These are phyloP conservation scores for Eremophila alpestris DNA, from an alignment of 2,797 vertebrate genomes.

Conservation along the genomic window DNA sequence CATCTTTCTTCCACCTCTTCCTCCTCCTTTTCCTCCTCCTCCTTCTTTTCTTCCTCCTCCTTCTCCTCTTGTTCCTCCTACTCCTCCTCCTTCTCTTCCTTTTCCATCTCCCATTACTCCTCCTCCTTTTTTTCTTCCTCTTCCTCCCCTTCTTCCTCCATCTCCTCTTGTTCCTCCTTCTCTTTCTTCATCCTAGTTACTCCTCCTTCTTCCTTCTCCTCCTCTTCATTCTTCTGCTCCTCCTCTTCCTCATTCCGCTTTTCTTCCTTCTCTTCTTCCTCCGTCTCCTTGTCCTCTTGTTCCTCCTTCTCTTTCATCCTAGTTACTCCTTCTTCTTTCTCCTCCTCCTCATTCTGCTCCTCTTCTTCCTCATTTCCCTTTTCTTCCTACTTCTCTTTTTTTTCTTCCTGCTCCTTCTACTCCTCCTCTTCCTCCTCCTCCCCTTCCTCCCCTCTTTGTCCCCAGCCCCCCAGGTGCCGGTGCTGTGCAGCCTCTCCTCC, in stretches of 20 bases:
- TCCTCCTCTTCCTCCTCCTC: accelerated
- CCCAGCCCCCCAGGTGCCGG: too few species aligned
- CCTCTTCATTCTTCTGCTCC: neutral
- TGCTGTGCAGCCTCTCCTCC: neutral
- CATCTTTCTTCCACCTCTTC: too few species aligned
- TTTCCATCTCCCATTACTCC: neutral
- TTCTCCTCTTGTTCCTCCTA: accelerated
- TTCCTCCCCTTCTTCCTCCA: too few species aligned
- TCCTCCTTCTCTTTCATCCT: neutral
- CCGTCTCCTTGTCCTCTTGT: too few species aligned
- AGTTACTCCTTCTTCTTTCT: too few species aligned
- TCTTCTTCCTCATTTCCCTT: accelerated
- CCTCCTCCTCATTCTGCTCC: accelerated
- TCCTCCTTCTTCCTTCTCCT: neutral
- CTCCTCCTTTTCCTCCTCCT: accelerated
- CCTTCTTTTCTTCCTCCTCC: neutral
- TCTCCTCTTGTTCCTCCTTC: accelerated
- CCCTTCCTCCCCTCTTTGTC: too few species aligned
- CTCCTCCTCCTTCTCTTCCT: neutral
- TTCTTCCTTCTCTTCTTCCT: neutral
- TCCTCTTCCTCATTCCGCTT: neutral
- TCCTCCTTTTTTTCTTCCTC: neutral
- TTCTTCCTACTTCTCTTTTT: accelerated
- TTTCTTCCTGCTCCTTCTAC: neutral
- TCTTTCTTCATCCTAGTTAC: neutral